Evolutionary conservation across 2,888 invertebrate species (phyloP).

Genomic region (Parascotia fuliginaria): DNA sequence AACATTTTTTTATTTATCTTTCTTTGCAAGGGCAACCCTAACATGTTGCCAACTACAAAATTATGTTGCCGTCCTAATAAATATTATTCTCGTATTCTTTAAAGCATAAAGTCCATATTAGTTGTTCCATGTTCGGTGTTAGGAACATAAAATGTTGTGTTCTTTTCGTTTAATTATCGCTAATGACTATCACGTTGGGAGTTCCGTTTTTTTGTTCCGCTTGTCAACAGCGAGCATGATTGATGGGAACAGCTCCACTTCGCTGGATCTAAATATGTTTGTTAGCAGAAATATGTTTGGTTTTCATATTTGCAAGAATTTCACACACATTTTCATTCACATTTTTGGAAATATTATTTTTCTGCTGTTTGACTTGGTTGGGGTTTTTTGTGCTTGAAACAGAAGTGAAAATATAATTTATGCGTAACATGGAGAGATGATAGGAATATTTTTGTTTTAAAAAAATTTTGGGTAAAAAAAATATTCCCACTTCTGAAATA

Average conservation of each 20-base stretch:
- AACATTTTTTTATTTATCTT: not conserved
- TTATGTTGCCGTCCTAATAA: not conserved
- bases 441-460: no score
- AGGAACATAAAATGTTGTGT: conserved; percentile 10
- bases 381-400: no score
- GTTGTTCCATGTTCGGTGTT: not conserved
- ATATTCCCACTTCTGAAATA: no score
- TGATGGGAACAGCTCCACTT: conserved; percentile 32
- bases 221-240: conserved; percentile 45
- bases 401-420: no score
- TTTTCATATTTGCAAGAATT: conserved; percentile 4
- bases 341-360: not conserved
- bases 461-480: no score
- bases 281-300: conserved; percentile 24
- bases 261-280: conserved; percentile 41
- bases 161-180: conserved; percentile 49
- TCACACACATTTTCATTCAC: not conserved
- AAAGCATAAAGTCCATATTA: conserved; percentile 16
- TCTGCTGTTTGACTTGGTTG: not conserved
- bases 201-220: conserved; percentile 43
- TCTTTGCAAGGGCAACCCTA: conserved; percentile 29
- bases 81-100: not conserved
- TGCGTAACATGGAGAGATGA: no score
- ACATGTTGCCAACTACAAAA: conserved; percentile 2
- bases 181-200: conserved; percentile 45